Percentiles rank a stretch among this genome's conserved stretches.
Evolutionary conservation across 2,888 invertebrate genomes (phyloP).

Genomic region (Chironomus riparius): DNA sequence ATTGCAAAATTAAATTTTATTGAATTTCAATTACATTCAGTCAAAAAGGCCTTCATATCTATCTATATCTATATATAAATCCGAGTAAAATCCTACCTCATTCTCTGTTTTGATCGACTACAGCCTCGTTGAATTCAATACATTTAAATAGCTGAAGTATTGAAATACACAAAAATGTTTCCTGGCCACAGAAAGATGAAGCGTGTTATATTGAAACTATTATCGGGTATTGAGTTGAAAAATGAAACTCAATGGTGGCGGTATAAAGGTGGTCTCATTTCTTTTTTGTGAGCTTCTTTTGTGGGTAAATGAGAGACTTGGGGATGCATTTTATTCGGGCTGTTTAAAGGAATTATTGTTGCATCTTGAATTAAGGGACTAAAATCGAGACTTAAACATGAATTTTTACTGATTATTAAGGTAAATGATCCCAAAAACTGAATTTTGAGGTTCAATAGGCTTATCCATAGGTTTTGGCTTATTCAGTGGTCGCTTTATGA

Average conservation of each 20-base stretch:
- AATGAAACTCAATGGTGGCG: not conserved
- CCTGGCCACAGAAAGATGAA: slow-evolving; percentile 17
- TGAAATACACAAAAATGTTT: not conserved
- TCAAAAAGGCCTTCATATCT: not conserved
- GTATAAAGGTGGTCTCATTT: not conserved
- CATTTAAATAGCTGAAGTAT: not conserved
- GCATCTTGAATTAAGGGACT: too few species aligned
- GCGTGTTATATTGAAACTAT: slow-evolving; percentile 13
- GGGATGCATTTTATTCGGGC: too few species aligned
- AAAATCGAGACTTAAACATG: too few species aligned
- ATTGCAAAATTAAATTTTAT: slow-evolving; percentile 19
- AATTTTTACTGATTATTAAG: too few species aligned
- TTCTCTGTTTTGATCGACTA: not conserved
- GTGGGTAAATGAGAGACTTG: too few species aligned
- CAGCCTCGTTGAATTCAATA: not conserved
- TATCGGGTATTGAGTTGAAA: slow-evolving; percentile 11
- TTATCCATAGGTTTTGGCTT: too few species aligned
- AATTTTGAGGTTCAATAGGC: too few species aligned
- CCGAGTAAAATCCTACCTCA: not conserved
- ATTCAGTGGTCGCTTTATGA: too few species aligned
- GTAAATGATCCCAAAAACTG: too few species aligned
- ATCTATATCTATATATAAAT: not conserved
- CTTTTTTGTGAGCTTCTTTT: too few species aligned
- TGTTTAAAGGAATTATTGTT: too few species aligned
- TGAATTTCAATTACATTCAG: slow-evolving; percentile 19